Conservation (phyloP, 2,113 vertebrate genomes). For the Macrotus californicus region DNA sequence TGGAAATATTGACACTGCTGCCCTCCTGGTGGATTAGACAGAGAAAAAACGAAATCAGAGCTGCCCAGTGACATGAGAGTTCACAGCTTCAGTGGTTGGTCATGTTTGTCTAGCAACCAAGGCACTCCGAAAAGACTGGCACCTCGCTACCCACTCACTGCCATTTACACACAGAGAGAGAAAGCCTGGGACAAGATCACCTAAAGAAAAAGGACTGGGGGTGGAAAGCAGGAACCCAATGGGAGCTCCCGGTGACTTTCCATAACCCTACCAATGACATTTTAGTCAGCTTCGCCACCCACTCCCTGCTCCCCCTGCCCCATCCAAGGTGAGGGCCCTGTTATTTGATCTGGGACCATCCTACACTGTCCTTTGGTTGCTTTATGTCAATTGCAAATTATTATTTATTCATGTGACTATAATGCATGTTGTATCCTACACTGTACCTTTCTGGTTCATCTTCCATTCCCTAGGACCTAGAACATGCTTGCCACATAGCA, state of each 20-base stretch:
- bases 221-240: background rate
- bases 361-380: background rate
- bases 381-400: background rate
- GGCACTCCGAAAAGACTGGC: background rate
- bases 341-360: background rate
- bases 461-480: background rate
- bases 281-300: background rate
- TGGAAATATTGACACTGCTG: slow-evolving; percentile 62
- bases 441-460: background rate
- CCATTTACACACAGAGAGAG: background rate
- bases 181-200: background rate
- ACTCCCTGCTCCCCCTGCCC: too few relatives aligned
- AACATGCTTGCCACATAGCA: background rate
- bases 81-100: slow-evolving; percentile 9
- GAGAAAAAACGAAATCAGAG: slow-evolving; percentile 24
- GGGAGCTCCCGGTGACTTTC: background rate
- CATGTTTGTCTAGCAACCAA: background rate
- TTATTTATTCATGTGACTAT: background rate
- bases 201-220: background rate
- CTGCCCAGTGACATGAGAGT: background rate
- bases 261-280: background rate
- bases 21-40: slow-evolving; percentile 33
- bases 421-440: background rate
- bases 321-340: background rate
- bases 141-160: background rate